Percentiles rank a stretch among this genome's conserved stretches.
Evolutionary conservation across 2,113 vertebrate species (phyloP).

Genomic region (Prinia subflava): DNA sequence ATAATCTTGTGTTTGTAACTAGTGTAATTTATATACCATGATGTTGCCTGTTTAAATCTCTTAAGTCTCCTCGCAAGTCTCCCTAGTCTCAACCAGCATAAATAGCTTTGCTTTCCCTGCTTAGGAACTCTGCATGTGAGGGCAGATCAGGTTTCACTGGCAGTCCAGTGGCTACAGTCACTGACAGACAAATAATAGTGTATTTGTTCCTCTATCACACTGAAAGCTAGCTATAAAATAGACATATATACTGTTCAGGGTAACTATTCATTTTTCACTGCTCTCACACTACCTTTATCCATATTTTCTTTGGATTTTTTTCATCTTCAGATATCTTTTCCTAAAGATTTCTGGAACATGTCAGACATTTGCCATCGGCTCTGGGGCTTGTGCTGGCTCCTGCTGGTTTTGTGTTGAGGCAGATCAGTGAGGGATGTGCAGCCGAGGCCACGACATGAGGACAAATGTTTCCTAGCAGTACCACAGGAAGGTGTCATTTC

Average conservation of each 20-base stretch:
- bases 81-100: neutral
- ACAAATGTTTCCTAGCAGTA: neutral
- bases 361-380: neutral
- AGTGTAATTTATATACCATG: constrained; percentile 25
- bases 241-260: neutral
- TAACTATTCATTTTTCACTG: neutral
- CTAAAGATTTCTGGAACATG: neutral
- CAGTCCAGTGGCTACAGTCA: neutral
- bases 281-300: neutral
- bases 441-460: fast-evolving
- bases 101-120: constrained; percentile 17
- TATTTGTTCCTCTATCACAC: neutral
- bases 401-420: neutral
- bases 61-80: constrained; percentile 31
- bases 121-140: neutral
- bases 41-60: constrained; percentile 33
- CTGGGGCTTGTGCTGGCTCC: neutral
- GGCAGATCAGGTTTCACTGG: neutral
- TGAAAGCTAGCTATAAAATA: neutral
- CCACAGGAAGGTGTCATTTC: neutral
- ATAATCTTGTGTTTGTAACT: constrained; percentile 45
- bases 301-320: neutral
- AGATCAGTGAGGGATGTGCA: neutral
- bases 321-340: neutral
- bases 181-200: neutral